Evolutionary conservation across 2,113 vertebrate species (phyloP).

Genomic region (Atherinomorus stipes): DNA sequence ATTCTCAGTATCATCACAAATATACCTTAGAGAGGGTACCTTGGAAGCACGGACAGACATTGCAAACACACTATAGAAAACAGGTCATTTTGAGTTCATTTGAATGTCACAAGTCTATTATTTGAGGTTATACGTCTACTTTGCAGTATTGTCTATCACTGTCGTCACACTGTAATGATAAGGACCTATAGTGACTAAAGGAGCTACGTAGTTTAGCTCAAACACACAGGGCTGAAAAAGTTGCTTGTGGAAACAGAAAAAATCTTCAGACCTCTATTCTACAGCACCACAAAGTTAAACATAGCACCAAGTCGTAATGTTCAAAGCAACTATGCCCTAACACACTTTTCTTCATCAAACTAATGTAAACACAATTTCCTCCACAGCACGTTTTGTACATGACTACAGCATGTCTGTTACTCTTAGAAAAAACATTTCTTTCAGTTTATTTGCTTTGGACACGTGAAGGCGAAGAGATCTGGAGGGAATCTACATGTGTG

Average conservation of each 20-base stretch:
- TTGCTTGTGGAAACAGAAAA: conserved; percentile 65
- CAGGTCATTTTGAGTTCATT: conserved; percentile 71
- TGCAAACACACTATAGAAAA: conserved; percentile 80
- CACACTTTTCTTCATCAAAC: conserved; percentile 71
- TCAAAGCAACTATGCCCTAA: conserved; percentile 82
- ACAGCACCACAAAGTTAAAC: conserved; percentile 86
- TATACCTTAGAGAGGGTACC: conserved; percentile 81
- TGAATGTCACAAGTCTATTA: conserved; percentile 76
- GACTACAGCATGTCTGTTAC: conserved; percentile 74
- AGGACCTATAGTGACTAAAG: conserved; percentile 69
- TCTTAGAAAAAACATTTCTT: conserved; percentile 58
- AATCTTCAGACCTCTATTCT: conserved; percentile 78
- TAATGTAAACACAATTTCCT: conserved; percentile 84
- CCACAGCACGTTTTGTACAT: conserved; percentile 73
- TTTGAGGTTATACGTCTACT: conserved; percentile 75
- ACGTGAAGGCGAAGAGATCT: conserved; percentile 72
- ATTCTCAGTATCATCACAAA: conserved; percentile 69
- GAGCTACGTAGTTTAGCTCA: conserved; percentile 68
- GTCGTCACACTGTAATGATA: conserved; percentile 75
- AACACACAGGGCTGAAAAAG: conserved; percentile 68
- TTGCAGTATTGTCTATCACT: conserved; percentile 77
- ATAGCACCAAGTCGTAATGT: conserved; percentile 86
- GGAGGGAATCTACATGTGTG: conserved; percentile 73
- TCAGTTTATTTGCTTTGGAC: conserved; percentile 71
- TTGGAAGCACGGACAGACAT: conserved; percentile 82